These are phyloP conservation scores for Drosophila subpulchrella DNA, from an alignment of 1,140 invertebrate genomes.

Conservation along the genomic window DNA sequence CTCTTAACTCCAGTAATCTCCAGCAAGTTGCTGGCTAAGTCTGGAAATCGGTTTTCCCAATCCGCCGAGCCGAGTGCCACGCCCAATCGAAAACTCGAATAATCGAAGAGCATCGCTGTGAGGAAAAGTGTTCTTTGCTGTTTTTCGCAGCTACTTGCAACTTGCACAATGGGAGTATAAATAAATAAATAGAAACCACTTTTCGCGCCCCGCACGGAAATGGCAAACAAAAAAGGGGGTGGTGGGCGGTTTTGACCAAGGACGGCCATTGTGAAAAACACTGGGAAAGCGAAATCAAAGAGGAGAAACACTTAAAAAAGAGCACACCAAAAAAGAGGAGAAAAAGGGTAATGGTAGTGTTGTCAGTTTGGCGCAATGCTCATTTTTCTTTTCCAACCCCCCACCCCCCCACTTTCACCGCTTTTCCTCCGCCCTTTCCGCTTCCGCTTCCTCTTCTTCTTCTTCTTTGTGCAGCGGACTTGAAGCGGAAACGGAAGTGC, in stretches of 20 bases:
- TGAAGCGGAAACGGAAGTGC: slow-evolving; percentile 75
- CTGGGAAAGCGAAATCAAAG: slow-evolving; percentile 50
- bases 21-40: not conserved
- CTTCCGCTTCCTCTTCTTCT: not conserved
- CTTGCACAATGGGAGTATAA: slow-evolving; percentile 68
- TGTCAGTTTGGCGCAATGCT: slow-evolving; percentile 73
- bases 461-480: slow-evolving; percentile 37
- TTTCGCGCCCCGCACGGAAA: slow-evolving; percentile 63
- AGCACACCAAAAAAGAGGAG: slow-evolving; percentile 7
- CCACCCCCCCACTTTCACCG: not conserved
- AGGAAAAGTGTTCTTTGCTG: slow-evolving; percentile 3
- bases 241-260: not conserved
- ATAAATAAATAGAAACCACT: slow-evolving; percentile 80
- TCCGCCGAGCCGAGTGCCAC: not conserved
- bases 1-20: not conserved
- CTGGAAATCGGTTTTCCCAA: not conserved
- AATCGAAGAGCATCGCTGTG: slow-evolving; percentile 4
- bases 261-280: slow-evolving; percentile 32
- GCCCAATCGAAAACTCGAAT: slow-evolving; percentile 6
- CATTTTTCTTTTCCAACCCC: slow-evolving; percentile 43
- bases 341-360: slow-evolving; percentile 23
- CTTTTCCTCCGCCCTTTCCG: slow-evolving; percentile 3
- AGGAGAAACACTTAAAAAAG: slow-evolving; percentile 48
- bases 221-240: slow-evolving; percentile 41
- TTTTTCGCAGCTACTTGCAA: slow-evolving; percentile 22